These are phyloP conservation scores for Acanthochromis polyacanthus DNA, from an alignment of 2,113 vertebrate genomes.

Conservation along the genomic window DNA sequence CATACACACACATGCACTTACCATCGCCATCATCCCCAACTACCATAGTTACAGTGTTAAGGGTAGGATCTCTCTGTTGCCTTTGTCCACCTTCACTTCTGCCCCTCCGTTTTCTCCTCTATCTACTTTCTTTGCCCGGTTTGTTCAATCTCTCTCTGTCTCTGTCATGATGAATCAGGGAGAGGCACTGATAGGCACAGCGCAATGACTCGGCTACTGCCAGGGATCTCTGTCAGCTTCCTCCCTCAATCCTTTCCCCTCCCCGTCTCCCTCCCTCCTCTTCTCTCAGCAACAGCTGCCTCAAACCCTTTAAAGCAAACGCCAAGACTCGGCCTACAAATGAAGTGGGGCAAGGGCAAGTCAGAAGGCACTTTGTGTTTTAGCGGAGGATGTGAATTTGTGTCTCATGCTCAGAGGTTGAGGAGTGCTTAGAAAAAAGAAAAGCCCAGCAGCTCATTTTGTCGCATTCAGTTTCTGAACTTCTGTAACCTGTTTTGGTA, in stretches of 20 bases:
- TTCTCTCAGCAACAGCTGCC: constrained; percentile 64
- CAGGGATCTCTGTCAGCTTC: constrained; percentile 67
- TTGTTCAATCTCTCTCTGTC: constrained; percentile 61
- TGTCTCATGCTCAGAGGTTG: background rate
- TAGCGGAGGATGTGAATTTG: background rate
- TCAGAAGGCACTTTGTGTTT: constrained; percentile 5
- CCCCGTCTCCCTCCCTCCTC: constrained; percentile 9
- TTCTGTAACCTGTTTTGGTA: background rate
- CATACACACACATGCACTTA: constrained; percentile 49
- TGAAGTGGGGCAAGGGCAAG: constrained; percentile 48
- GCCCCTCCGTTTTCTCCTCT: constrained; percentile 40
- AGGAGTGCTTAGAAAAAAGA: constrained; percentile 9
- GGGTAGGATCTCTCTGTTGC: constrained; percentile 38
- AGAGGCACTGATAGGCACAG: constrained; percentile 77
- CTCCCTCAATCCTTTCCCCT: constrained; percentile 55
- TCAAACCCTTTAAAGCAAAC: constrained; percentile 44
- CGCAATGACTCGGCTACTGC: constrained; percentile 64
- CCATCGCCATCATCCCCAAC: constrained; percentile 69
- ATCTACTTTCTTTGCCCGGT: constrained; percentile 45
- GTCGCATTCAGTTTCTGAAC: background rate
- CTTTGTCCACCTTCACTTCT: constrained; percentile 32
- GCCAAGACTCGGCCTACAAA: constrained; percentile 46
- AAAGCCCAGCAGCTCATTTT: background rate
- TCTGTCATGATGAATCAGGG: constrained; percentile 75
- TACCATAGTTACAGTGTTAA: constrained; percentile 65